A percentile compares a stretch with the other conserved stretches of the same genome.
These are phyloP conservation scores for Xenopus borealis DNA, from an alignment of 2,113 vertebrate genomes.

Conservation along the genomic window DNA sequence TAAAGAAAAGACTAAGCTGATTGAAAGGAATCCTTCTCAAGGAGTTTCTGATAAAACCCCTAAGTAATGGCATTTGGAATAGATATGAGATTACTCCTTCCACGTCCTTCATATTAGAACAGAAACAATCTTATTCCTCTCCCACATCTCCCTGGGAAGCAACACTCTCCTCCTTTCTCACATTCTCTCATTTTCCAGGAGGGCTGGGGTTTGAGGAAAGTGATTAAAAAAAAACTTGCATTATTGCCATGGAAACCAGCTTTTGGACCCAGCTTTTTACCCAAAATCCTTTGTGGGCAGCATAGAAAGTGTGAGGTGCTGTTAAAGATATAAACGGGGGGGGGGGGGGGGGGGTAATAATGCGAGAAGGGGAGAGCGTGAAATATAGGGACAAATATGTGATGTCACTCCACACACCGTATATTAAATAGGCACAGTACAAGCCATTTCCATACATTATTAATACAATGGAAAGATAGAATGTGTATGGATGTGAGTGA, in stretches of 20 bases:
- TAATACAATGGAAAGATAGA: background rate
- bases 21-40: too few relatives aligned
- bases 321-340: background rate
- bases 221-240: constrained; percentile 1
- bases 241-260: constrained; percentile 32
- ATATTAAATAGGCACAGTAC: too few relatives aligned
- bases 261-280: constrained; percentile 28
- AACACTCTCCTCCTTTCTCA: constrained; percentile 13
- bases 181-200: constrained; percentile 33
- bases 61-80: too few relatives aligned
- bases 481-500: background rate
- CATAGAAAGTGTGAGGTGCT: background rate
- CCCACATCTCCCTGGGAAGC: constrained; percentile 17
- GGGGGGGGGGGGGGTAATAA: too few relatives aligned
- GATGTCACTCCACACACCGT: too few relatives aligned
- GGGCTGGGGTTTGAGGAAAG: constrained; percentile 22
- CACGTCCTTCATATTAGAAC: too few relatives aligned
- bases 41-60: too few relatives aligned
- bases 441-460: background rate
- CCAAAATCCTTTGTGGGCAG: constrained; percentile 19
- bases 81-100: too few relatives aligned
- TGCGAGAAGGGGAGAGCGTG: background rate
- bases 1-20: too few relatives aligned
- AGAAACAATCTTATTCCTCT: too few relatives aligned
- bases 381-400: background rate